Evolutionary conservation across 2,797 vertebrate genomes (phyloP).

Genomic region (Catamblyrhynchus diadema): DNA sequence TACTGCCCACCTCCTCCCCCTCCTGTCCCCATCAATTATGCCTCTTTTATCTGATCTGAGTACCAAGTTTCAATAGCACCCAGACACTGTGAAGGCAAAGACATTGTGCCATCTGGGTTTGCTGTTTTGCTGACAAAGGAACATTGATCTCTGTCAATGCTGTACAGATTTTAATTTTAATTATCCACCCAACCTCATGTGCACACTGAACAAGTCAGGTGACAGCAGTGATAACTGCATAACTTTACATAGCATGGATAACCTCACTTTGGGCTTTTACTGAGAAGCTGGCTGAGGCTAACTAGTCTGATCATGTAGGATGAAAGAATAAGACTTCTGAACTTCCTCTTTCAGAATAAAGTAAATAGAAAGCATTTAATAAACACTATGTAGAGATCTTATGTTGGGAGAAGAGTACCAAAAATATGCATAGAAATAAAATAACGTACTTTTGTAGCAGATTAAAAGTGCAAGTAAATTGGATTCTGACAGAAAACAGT

Average conservation of each 20-base stretch:
- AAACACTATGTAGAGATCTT: neutral
- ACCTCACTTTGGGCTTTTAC: neutral
- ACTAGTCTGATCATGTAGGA: neutral
- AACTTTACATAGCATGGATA: neutral
- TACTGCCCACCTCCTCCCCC: neutral
- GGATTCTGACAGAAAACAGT: neutral
- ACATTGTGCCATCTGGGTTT: slow-evolving; percentile 24
- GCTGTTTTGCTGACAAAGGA: slow-evolving; percentile 12
- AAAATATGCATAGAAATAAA: neutral
- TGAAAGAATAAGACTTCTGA: neutral
- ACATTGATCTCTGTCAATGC: neutral
- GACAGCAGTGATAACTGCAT: neutral
- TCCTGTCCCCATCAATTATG: neutral
- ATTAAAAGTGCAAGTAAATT: neutral
- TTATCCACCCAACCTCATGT: neutral
- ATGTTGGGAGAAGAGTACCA: neutral
- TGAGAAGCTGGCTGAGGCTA: neutral
- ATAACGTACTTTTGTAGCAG: neutral
- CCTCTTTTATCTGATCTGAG: neutral
- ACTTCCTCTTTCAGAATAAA: neutral
- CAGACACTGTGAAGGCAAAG: slow-evolving; percentile 30
- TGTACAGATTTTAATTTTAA: slow-evolving; percentile 30
- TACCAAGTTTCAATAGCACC: neutral
- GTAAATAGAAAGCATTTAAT: neutral
- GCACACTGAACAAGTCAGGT: neutral